Evolutionary conservation across 2,113 vertebrate species (phyloP), one percentile per base, ranked within the genome.

Genomic region (Varanus komodoensis): DNA sequence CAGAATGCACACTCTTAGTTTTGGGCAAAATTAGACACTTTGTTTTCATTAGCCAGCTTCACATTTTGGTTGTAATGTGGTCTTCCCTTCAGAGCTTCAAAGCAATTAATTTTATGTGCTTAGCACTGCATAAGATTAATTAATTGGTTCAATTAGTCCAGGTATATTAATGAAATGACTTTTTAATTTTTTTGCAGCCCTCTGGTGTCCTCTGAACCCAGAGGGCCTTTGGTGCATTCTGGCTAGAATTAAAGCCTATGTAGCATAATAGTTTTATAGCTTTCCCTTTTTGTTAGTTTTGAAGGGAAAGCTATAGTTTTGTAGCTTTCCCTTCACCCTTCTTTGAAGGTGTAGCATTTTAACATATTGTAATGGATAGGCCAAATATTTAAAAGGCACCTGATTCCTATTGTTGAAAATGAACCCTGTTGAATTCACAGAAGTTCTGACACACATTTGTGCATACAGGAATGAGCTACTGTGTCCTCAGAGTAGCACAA

Each of bases 131-230:
- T 74, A 74, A 32, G 68, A 82, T 82, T 57, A 79, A 80, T 79
- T 87, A 69, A 68, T 89, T 75, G 87, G 80, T 75, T 54, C 79
- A 89, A 57, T 73, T 83, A 89, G 15, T 82, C 14, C 17, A n/a
- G 44, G 15, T 54, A 15, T 73, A 54, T 67, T 89, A 71, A 64
- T 82, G 44, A 17, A 32, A 32, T 87, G 74, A 21, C 74, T 11
- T 78, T 77, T 8, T 54, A 8, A 54, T 79, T 87, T 87, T 75
- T 57, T 32, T 77, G 71, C 54, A 38, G 52, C 73, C n/a, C 52
- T 85, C 67, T 85, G 83, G 67, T 85, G 6, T 85, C 29, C 68
- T 87, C 34, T 87, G 74, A 29, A 87, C 54, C 12, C 74, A 87
- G 23, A 78, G 57, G 54, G 54, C 3, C 4, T 87, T 19, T 17